Base-by-base conservation (phyloP, 2,113 vertebrate genomes). In the Poicephalus gulielmi region DNA sequence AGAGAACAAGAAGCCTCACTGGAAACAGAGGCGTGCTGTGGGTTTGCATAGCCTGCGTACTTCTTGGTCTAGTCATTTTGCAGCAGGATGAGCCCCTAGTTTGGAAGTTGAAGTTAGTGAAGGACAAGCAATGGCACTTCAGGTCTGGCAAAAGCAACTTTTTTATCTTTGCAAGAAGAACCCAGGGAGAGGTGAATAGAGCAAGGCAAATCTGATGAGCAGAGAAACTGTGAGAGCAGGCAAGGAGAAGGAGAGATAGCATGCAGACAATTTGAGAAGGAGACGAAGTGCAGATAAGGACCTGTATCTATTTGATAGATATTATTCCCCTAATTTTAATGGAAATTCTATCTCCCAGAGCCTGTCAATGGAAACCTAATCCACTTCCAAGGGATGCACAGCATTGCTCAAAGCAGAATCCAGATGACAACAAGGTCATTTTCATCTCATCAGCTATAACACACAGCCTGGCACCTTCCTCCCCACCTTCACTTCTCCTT, bases 231-330 rank as follows among this genome's bases (percentile, higher is more conserved):
- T 86, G 85, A 93, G 82, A 93, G 67, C 55, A 33, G 23, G 39
- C 74, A 86, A 90, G 79, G 90, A 94, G 92, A 86, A 90, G 67
- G 77, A 88, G n/a, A 90, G 94, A 97, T 87, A 95, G 81, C 82
- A 78, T 35, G 47, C 17, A 71, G 91, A 25, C 24, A 73, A 67
- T 81, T 44, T 71, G 68, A 93, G 86, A 69, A 57, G 52, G 67
- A 77, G 91, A 95, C 91, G 83, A 94, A 9, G 44, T 3, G 3
- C 49, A 90, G 95, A 96, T 93, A 97, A 96, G 91, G 33, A 79
- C 83, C 93, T 74, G 28, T 81, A 69, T 92, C 73, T 96, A 83
- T 88, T 92, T 96, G 88, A 88, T 76, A 96, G 92, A 94, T 94
- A 94, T 94, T 95, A 83, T 91, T 93, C 55, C 57, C 49, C 62